phyloP scores from a whole-genome alignment of 2,797 vertebrate species.

The Phrynocephalus vlangalii region DNA sequence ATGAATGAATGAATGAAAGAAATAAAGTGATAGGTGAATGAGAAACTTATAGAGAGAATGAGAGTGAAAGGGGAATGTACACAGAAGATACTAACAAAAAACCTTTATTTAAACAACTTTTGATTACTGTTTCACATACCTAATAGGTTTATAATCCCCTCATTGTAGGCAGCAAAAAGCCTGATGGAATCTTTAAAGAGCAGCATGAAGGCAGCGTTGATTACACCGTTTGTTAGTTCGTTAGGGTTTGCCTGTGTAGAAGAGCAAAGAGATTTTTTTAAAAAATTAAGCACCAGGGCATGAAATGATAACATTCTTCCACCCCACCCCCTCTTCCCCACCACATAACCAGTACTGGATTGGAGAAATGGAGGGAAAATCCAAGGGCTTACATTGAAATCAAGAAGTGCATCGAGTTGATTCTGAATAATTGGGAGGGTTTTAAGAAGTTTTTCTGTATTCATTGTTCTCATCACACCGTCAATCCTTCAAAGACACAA shows the following conservation, averaged over 20 bases:
- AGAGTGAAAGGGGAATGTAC: too few relatives aligned
- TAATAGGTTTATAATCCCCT: conserved; percentile 95
- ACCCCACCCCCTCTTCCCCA: conserved; percentile 6
- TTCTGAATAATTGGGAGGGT: conserved; percentile 94
- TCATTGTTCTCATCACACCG: conserved; percentile 95
- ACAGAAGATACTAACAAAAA: not conserved
- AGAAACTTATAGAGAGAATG: not conserved
- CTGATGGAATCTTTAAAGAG: conserved; percentile 97
- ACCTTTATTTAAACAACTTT: conserved; percentile 7
- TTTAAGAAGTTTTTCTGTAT: conserved; percentile 91
- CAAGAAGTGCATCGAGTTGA: conserved; percentile 93
- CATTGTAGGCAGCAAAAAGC: conserved; percentile 96
- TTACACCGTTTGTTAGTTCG: conserved; percentile 93
- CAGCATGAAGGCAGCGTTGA: conserved; percentile 95
- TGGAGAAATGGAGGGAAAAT: conserved; percentile 2
- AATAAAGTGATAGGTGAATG: too few relatives aligned
- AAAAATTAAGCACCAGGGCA: conserved; percentile 49
- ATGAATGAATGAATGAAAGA: too few relatives aligned
- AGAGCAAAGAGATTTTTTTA: conserved; percentile 56
- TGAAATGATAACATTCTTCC: conserved; percentile 24
- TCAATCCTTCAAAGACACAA: conserved; percentile 80
- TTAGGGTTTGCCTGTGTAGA: conserved; percentile 89
- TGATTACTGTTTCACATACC: conserved; percentile 79
- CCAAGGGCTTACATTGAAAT: conserved; percentile 88
- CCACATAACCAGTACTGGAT: not conserved